A percentile compares a stretch with the other conserved stretches of the same genome.
Evolutionary conservation across 1,140 invertebrate species (phyloP).

Genomic region (Himalopsyche phryganea): DNA sequence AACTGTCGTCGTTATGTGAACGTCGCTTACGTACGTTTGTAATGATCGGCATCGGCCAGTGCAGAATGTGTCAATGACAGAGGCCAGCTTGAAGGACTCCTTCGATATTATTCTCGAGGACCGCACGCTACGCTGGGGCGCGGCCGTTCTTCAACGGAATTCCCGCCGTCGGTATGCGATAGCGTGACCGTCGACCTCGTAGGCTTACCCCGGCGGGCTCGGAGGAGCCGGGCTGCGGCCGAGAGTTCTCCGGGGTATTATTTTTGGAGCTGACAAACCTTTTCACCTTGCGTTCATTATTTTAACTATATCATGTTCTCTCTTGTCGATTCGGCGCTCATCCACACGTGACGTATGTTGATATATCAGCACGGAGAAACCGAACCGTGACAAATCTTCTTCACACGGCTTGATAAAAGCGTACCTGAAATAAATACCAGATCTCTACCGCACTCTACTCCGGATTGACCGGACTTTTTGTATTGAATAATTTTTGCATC

Average conservation of each 20-base stretch:
- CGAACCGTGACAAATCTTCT: too few species aligned
- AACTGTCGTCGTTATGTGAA: neutral
- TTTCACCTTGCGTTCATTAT: conserved; percentile 50
- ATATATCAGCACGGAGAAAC: too few species aligned
- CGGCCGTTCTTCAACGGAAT: neutral
- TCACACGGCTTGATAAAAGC: too few species aligned
- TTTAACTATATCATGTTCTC: conserved; percentile 57
- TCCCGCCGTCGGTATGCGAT: too few species aligned
- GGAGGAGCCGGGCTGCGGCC: neutral
- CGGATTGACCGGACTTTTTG: too few species aligned
- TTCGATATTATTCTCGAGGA: neutral
- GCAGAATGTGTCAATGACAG: conserved; percentile 14
- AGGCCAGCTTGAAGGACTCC: neutral
- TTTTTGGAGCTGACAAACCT: conserved; percentile 50
- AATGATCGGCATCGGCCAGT: neutral
- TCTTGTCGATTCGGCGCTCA: conserved; percentile 29
- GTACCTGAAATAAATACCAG: too few species aligned
- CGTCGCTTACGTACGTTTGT: too few species aligned
- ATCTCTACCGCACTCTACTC: too few species aligned
- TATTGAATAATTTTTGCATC: too few species aligned
- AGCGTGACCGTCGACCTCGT: neutral
- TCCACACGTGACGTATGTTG: conserved; percentile 18
- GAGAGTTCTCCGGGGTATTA: neutral
- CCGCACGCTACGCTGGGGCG: neutral
- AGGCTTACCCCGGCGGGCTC: neutral